Conservation (phyloP, 2,888 invertebrate genomes). For the Helleia helle region DNA sequence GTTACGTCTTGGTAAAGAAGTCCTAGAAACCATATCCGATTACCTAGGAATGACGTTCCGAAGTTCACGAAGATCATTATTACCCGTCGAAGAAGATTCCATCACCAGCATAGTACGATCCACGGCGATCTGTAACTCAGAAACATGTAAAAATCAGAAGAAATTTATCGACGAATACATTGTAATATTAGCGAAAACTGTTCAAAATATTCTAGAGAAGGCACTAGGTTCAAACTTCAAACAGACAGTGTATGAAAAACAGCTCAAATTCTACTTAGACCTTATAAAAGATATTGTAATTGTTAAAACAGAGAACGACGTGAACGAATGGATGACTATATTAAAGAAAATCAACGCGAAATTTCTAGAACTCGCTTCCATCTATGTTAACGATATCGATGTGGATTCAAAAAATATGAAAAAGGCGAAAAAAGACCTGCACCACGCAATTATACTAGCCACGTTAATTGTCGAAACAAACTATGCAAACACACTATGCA, state of each 20-base stretch:
- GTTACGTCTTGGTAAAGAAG: constrained; percentile 44
- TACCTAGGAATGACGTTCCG: constrained; percentile 25
- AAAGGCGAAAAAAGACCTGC: constrained; percentile 13
- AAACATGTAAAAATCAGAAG: constrained; percentile 29
- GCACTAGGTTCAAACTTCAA: constrained; percentile 11
- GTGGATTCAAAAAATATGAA: constrained; percentile 25
- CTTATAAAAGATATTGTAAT: constrained; percentile 32
- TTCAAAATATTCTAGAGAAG: constrained; percentile 31
- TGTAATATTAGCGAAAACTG: constrained; percentile 29
- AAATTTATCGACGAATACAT: constrained; percentile 40
- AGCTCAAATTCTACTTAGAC: constrained; percentile 29
- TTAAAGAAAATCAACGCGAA: constrained; percentile 41
- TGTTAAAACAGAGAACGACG: constrained; percentile 21
- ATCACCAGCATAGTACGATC: constrained; percentile 30
- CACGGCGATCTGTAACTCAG: constrained; percentile 22
- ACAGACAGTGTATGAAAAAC: constrained; percentile 25
- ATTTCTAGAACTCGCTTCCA: constrained; percentile 34
- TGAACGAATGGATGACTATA: constrained; percentile 34
- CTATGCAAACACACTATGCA: constrained; percentile 37
- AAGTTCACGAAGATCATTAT: constrained; percentile 26
- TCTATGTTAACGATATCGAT: constrained; percentile 28
- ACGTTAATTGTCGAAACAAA: constrained; percentile 35
- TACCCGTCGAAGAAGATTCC: constrained; percentile 23
- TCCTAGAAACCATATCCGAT: constrained; percentile 35
- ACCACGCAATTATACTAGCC: constrained; percentile 27